These are phyloP conservation scores for Potamarius usumacintae DNA, from an alignment of 2,113 vertebrate species.

Conservation along the genomic window DNA sequence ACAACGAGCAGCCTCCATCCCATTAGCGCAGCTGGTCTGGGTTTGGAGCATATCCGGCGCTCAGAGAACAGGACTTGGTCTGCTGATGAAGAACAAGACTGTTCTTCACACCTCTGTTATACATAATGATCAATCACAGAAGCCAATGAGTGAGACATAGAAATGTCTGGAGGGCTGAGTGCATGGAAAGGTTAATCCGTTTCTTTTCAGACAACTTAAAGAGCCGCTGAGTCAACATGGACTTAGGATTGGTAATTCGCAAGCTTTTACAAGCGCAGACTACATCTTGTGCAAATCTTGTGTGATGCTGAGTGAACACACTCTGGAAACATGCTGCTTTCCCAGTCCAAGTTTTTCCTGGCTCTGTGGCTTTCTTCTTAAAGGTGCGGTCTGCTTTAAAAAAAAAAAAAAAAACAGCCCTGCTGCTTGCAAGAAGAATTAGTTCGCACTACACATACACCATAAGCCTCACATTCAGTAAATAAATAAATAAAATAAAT, in stretches of 20 bases:
- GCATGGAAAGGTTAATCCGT: conserved; percentile 26
- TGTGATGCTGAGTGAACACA: conserved; percentile 12
- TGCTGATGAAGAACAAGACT: conserved; percentile 42
- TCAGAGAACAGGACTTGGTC: conserved; percentile 6
- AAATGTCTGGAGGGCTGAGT: neutral
- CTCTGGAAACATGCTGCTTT: conserved; percentile 12
- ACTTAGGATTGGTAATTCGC: conserved; percentile 12
- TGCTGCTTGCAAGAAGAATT: neutral
- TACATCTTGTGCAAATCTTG: conserved; percentile 24
- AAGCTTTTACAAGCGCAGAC: conserved; percentile 2
- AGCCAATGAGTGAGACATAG: conserved; percentile 6
- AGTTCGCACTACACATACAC: neutral
- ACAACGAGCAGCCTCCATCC: conserved; percentile 26
- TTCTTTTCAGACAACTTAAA: conserved; percentile 17
- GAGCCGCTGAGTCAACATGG: conserved; percentile 13
- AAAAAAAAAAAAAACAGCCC: neutral
- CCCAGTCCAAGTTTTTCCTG: conserved; percentile 2
- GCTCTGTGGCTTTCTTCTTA: neutral
- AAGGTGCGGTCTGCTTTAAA: neutral
- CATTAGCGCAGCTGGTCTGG: conserved; percentile 37
- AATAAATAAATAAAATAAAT: neutral
- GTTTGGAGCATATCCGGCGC: neutral
- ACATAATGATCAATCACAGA: conserved; percentile 44
- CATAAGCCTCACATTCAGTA: neutral
- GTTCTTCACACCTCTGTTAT: conserved; percentile 34